A percentile compares a stretch with the other conserved stretches of the same genome.
Evolutionary conservation across 1,140 invertebrate genomes (phyloP).

Genomic region (Adelges cooleyi): DNA sequence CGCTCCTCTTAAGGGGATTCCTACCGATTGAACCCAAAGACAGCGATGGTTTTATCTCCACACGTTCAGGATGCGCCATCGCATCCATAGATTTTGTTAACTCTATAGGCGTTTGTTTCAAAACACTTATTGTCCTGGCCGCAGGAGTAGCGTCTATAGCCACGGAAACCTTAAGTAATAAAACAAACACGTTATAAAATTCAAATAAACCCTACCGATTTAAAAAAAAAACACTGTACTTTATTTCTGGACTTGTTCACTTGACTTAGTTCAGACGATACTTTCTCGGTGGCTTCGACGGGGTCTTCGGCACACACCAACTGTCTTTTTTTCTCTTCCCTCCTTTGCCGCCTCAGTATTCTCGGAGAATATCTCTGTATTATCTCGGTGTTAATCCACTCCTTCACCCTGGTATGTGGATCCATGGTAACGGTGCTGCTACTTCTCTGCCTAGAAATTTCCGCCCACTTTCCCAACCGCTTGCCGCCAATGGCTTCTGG

Average conservation of each 20-base stretch:
- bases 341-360: conserved; percentile 38
- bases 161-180: conserved; percentile 52
- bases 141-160: conserved; percentile 61
- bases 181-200: no score
- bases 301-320: conserved; percentile 3
- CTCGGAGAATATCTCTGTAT: conserved; percentile 55
- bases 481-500: conserved; percentile 45
- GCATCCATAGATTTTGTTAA: conserved; percentile 44
- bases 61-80: conserved; percentile 1
- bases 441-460: conserved; percentile 54
- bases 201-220: no score
- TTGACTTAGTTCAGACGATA: background rate
- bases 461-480: conserved; percentile 50
- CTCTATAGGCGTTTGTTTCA: conserved; percentile 63
- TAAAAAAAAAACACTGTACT: no score
- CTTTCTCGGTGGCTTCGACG: background rate
- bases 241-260: background rate
- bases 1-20: background rate
- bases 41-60: background rate
- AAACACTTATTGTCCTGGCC: conserved; percentile 53
- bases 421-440: conserved; percentile 58
- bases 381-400: conserved; percentile 62
- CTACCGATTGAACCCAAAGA: conserved; percentile 16
- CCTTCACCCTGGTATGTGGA: conserved; percentile 68
- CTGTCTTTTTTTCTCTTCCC: conserved; percentile 17